These are phyloP conservation scores for Oreochromis spilurus DNA, from an alignment of 2,113 vertebrate genomes.

Conservation along the genomic window DNA sequence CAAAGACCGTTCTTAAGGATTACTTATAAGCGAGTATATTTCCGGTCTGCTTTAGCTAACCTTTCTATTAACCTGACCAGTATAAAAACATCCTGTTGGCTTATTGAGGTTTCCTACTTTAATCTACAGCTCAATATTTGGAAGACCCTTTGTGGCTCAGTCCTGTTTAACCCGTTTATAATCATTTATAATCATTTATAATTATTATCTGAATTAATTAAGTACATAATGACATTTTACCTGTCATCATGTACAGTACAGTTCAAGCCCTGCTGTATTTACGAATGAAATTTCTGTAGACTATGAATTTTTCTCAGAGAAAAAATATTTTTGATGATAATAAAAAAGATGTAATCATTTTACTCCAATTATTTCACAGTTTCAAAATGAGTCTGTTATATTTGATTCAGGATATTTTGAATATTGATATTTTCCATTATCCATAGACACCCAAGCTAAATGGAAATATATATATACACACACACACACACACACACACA, in stretches of 20 bases:
- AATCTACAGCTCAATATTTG: background rate
- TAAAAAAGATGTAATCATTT: background rate
- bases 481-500: too few species aligned
- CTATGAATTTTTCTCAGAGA: background rate
- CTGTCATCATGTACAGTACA: background rate
- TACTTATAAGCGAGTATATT: background rate
- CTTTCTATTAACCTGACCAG: background rate
- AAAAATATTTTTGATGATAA: background rate
- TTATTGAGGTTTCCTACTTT: background rate
- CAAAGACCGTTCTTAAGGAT: background rate
- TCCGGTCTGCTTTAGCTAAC: background rate
- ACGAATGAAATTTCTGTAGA: background rate
- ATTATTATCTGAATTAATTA: background rate
- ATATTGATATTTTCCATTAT: background rate
- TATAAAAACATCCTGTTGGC: background rate
- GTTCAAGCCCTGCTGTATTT: background rate
- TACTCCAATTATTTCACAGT: background rate
- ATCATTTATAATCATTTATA: background rate
- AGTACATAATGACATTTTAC: background rate
- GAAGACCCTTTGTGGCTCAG: background rate
- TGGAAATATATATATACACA: accelerated
- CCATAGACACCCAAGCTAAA: background rate
- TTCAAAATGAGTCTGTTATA: background rate
- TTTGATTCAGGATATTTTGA: background rate
- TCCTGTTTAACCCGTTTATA: background rate